Conservation (phyloP, 2,888 invertebrate species). For the Urechis unicinctus region DNA sequence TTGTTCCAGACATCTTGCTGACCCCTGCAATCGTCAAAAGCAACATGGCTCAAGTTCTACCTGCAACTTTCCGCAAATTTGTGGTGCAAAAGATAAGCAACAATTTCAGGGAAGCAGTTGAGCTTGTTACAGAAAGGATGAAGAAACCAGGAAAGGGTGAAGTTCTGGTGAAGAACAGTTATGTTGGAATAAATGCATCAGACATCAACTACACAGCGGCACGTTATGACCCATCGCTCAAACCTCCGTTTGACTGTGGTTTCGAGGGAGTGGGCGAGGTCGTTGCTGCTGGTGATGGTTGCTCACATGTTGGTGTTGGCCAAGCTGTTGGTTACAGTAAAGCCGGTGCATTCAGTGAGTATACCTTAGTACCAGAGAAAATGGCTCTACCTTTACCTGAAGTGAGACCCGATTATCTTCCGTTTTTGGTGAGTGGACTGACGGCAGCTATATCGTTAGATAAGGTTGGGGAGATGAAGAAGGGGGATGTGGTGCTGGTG, state of each 20-base stretch:
- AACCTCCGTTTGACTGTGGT: slow-evolving; percentile 36
- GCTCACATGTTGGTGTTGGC: slow-evolving; percentile 27
- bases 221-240: slow-evolving; percentile 31
- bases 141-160: slow-evolving; percentile 34
- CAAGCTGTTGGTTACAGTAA: slow-evolving; percentile 37
- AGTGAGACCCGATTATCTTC: slow-evolving; percentile 30
- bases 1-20: too few species aligned
- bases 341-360: slow-evolving; percentile 41
- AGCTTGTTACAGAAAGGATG: slow-evolving; percentile 30
- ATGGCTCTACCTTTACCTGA: slow-evolving; percentile 32
- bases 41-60: slow-evolving; percentile 27
- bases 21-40: neutral
- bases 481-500: neutral
- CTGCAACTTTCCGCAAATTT: slow-evolving; percentile 34
- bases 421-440: slow-evolving; percentile 41
- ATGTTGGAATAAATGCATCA: slow-evolving; percentile 48
- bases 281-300: slow-evolving; percentile 26
- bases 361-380: slow-evolving; percentile 28
- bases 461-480: slow-evolving; percentile 27
- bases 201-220: slow-evolving; percentile 47
- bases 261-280: slow-evolving; percentile 40
- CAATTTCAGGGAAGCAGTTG: slow-evolving; percentile 39
- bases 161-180: slow-evolving; percentile 43
- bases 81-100: slow-evolving; percentile 34
- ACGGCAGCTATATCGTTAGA: slow-evolving; percentile 47